Evolutionary conservation across 2,113 vertebrate species (phyloP).

Genomic region (Nerophis ophidion): DNA sequence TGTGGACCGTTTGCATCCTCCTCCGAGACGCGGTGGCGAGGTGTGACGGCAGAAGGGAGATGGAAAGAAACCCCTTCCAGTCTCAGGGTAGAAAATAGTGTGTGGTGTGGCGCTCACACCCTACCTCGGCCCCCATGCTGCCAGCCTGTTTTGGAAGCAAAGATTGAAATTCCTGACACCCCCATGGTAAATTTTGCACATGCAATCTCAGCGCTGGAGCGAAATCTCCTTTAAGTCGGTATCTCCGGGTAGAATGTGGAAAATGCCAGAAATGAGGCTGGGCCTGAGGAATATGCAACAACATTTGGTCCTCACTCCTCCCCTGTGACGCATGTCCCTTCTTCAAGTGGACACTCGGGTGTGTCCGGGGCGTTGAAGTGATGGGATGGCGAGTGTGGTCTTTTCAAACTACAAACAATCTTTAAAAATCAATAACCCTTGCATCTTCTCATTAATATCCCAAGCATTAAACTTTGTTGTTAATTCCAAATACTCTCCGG

Average conservation of each 20-base stretch:
- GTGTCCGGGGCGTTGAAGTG: neutral
- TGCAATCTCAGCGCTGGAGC: conserved; percentile 50
- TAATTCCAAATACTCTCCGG: conserved; percentile 16
- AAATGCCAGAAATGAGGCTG: conserved; percentile 48
- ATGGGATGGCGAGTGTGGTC: conserved; percentile 2
- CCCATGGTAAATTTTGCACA: conserved; percentile 80
- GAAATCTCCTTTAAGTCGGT: conserved; percentile 37
- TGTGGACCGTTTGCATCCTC: conserved; percentile 51
- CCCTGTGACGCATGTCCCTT: conserved; percentile 33
- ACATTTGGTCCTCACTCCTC: conserved; percentile 35
- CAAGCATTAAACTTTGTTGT: conserved; percentile 29
- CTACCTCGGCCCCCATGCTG: conserved; percentile 39
- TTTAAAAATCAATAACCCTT: conserved; percentile 13
- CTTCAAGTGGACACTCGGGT: conserved; percentile 13
- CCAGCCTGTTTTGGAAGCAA: conserved; percentile 78
- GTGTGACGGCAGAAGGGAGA: conserved; percentile 4
- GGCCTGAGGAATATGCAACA: conserved; percentile 41
- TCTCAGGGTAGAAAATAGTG: conserved; percentile 5
- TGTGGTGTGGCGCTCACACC: conserved; percentile 35
- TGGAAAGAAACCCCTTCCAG: conserved; percentile 10
- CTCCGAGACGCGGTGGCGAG: neutral
- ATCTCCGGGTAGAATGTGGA: conserved; percentile 52
- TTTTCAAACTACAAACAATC: conserved; percentile 15
- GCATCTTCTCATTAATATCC: conserved; percentile 10
- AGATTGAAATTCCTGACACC: conserved; percentile 90